Base-by-base conservation (phyloP, 2,888 invertebrate genomes). In the Horisme vitalbata region DNA sequence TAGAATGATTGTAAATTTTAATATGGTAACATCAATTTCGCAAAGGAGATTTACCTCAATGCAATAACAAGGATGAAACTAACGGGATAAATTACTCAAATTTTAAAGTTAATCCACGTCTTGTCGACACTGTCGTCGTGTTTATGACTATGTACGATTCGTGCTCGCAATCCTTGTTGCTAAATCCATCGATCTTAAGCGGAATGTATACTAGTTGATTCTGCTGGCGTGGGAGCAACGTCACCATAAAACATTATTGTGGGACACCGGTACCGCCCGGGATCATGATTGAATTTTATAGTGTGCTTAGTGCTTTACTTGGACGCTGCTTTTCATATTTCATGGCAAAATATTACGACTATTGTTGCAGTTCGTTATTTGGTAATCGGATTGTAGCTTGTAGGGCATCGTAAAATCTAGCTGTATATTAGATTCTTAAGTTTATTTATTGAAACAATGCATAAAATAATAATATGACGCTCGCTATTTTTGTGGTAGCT, bases 231-330 rank as follows among this genome's bases (percentile, higher is more conserved):
- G 85, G 87, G 87, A 79, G 83, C 79, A 78, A 78, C 65, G 83
- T 83, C 80, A 79, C 75, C 73, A 81, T 87, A 85, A 86, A 86
- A 76, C 79, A 83, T 76, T 77, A 75, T 74, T 71, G 64, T 63
- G 58, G 48, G 66, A 70, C 71, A 71, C 70, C 57, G 63, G 70
- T 68, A 71, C 73, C 73, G 75, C 68, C 74, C 63, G 73, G 68
- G 67, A 72, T 75, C 80, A 73, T 83, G 83, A 86, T 85, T 85
- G 83, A 85, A 86, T 79, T 85, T 86, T 85, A 86, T 84, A 71
- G 78, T 77, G 62, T 66, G 70, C 76, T 75, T 75, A 71, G 64
- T 65, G 67, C 71, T 73, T 73, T 64, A 57, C 55, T 51, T 45
- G 35, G 48, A 50, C 48, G 9, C 48, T 63, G 64, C 66, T 65